These are phyloP conservation scores for Formicarius rufipectus DNA, from an alignment of 2,113 vertebrate species.

Conservation along the genomic window DNA sequence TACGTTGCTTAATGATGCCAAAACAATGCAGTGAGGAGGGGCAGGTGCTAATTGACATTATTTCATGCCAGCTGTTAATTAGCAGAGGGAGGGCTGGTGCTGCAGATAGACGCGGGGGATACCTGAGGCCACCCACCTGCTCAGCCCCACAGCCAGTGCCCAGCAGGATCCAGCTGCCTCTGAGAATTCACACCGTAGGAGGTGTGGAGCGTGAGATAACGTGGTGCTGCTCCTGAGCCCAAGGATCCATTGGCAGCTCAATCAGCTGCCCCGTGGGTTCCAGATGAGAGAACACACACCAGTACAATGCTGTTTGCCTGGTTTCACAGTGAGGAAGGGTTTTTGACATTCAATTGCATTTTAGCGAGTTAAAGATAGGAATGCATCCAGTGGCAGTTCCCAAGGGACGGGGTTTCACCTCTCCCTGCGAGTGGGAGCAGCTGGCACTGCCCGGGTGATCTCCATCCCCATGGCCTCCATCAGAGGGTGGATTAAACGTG, in stretches of 20 bases:
- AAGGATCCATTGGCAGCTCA: not conserved
- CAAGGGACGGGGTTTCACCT: not conserved
- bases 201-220: accelerated
- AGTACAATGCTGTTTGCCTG: not conserved
- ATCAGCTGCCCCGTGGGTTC: accelerated
- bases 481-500: not conserved
- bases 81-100: not conserved
- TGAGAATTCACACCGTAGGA: accelerated
- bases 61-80: not conserved
- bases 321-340: not conserved
- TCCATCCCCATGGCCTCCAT: not conserved
- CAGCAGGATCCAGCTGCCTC: accelerated
- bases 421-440: not conserved
- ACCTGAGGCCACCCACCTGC: not conserved
- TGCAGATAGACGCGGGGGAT: accelerated
- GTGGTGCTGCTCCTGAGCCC: not conserved
- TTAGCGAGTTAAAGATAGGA: not conserved
- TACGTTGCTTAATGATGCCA: not conserved
- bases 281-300: accelerated
- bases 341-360: not conserved
- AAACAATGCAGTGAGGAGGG: not conserved
- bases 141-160: not conserved
- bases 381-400: not conserved
- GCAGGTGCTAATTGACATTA: not conserved
- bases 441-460: accelerated